Conservation (phyloP, 2,797 vertebrate genomes). For the Thamnophis elegans region DNA sequence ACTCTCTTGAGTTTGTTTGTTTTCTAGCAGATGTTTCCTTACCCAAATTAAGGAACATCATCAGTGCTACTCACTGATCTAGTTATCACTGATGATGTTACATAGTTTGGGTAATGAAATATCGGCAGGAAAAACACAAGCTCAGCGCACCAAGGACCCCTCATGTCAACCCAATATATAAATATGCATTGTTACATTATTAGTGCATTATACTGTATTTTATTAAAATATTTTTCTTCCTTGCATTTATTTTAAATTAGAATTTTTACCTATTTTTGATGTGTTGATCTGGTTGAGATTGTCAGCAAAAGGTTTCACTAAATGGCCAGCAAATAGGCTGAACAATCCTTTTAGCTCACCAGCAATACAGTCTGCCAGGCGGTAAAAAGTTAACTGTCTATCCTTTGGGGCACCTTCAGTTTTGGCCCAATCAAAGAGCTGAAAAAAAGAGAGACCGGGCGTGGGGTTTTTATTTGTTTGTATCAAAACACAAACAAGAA, state of each 20-base stretch:
- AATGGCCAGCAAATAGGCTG: constrained; percentile 89
- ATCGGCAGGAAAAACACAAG: no score
- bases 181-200: neutral
- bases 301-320: constrained; percentile 87
- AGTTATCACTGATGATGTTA: no score
- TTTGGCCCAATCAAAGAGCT: constrained; percentile 95
- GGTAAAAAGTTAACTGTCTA: constrained; percentile 87
- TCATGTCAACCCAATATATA: neutral
- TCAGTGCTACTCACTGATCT: no score
- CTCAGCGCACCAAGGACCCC: no score
- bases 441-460: constrained; percentile 32
- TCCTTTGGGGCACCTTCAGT: constrained; percentile 75
- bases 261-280: constrained; percentile 76
- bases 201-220: neutral
- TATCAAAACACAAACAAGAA: constrained; percentile 7
- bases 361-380: constrained; percentile 81
- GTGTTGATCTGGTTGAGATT: constrained; percentile 78
- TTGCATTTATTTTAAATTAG: neutral
- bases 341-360: constrained; percentile 90
- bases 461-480: neutral
- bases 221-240: neutral
- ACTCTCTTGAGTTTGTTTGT: no score
- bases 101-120: no score
- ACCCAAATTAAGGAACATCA: no score
- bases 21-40: no score